These are phyloP conservation scores for Tetrax tetrax DNA, from an alignment of 2,113 vertebrate genomes.

Conservation along the genomic window DNA sequence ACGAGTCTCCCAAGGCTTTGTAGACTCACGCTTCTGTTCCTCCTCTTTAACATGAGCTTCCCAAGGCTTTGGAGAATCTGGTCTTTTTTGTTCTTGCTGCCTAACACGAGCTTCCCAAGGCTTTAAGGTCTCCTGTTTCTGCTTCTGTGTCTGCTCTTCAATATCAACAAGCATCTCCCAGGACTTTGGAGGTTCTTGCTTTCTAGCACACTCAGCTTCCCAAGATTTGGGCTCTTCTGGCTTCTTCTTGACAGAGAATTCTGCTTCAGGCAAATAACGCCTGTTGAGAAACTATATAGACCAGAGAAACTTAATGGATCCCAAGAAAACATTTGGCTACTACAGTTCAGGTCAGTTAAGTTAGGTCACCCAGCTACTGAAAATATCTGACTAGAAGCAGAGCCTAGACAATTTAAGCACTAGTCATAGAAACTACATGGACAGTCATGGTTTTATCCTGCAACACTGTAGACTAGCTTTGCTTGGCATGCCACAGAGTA, in stretches of 20 bases:
- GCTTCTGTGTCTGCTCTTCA: conserved; percentile 68
- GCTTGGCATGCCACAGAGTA: background rate
- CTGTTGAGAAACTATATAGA: conserved; percentile 88
- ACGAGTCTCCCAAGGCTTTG: conserved; percentile 70
- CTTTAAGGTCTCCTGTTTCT: conserved; percentile 62
- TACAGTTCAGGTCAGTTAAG: conserved; percentile 51
- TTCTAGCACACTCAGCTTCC: conserved; percentile 79
- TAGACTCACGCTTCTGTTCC: conserved; percentile 19
- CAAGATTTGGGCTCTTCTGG: conserved; percentile 69
- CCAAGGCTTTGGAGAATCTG: conserved; percentile 69
- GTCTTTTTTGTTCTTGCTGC: conserved; percentile 60
- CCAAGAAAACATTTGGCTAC: conserved; percentile 49
- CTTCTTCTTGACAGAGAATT: conserved; percentile 70
- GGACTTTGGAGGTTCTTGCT: conserved; percentile 82
- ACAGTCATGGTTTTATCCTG: background rate
- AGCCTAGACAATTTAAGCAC: background rate
- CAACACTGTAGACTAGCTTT: background rate
- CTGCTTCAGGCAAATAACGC: conserved; percentile 77
- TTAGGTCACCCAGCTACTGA: conserved; percentile 10
- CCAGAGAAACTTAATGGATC: conserved; percentile 65
- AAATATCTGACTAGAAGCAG: background rate
- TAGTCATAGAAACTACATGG: background rate
- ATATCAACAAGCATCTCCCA: conserved; percentile 82
- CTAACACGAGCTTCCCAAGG: conserved; percentile 69
- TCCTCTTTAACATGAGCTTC: conserved; percentile 67